Conservation (phyloP, 2,113 vertebrate species). For the Seriola rivoliana region DNA sequence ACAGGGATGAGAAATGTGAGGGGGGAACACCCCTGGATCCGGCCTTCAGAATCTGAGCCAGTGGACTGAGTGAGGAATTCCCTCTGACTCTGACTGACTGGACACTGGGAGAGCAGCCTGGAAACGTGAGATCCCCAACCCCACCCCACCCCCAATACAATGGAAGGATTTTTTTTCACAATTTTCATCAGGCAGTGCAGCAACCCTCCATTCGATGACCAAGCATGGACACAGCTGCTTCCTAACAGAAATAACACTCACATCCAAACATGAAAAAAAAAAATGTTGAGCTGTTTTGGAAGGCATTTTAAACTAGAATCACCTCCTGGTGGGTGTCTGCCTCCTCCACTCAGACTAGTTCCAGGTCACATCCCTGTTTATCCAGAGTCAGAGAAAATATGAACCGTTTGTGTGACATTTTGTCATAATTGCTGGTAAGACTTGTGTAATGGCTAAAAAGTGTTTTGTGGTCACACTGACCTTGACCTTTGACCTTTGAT, state of each 20-base stretch:
- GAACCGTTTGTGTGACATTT: too few species aligned
- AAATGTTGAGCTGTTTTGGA: neutral
- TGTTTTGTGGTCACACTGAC: too few species aligned
- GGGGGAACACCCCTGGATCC: conserved; percentile 60
- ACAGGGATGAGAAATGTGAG: conserved; percentile 33
- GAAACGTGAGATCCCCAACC: conserved; percentile 63
- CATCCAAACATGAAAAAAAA: conserved; percentile 39
- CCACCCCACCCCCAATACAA: conserved; percentile 52
- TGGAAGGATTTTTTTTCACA: conserved; percentile 6
- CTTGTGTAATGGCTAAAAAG: too few species aligned
- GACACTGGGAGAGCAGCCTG: conserved; percentile 51
- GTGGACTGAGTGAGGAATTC: conserved; percentile 76
- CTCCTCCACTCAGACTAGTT: too few species aligned
- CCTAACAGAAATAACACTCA: conserved; percentile 53
- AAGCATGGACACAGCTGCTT: conserved; percentile 52
- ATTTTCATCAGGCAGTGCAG: conserved; percentile 61
- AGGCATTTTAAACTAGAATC: too few species aligned
- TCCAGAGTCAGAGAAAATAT: too few species aligned
- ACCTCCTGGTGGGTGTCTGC: too few species aligned
- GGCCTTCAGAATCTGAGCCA: conserved; percentile 51
- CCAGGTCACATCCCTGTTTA: too few species aligned
- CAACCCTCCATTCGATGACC: conserved; percentile 53
- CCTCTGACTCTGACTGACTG: conserved; percentile 78
- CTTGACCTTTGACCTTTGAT: too few species aligned
- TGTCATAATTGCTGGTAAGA: too few species aligned